Evolutionary conservation across 1,140 invertebrate genomes (phyloP).

Genomic region (Microplitis mediator): DNA sequence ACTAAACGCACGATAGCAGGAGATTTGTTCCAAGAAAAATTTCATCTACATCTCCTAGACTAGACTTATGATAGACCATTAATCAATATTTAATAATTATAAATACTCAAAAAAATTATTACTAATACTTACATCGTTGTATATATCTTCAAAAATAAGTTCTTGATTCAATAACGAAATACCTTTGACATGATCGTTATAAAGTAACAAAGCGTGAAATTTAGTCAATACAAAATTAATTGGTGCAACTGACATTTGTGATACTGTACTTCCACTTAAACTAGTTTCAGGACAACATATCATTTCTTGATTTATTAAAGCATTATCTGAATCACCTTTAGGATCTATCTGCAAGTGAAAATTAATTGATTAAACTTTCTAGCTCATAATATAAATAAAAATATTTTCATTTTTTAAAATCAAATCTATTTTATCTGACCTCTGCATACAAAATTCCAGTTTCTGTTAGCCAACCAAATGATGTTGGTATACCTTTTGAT

Average conservation of each 20-base stretch:
- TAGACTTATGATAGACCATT: too few relatives aligned
- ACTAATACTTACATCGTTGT: constrained; percentile 66
- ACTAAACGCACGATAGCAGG: too few relatives aligned
- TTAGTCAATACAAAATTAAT: constrained; percentile 85
- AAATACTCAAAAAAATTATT: not conserved
- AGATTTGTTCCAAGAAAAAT: too few relatives aligned
- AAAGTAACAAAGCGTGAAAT: constrained; percentile 88
- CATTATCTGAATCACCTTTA: constrained; percentile 64
- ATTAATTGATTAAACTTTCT: constrained; percentile 24
- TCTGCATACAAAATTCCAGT: constrained; percentile 74
- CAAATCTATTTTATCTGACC: constrained; percentile 63
- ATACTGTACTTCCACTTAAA: constrained; percentile 46
- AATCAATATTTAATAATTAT: too few relatives aligned
- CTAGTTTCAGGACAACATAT: constrained; percentile 66
- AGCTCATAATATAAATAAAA: constrained; percentile 3
- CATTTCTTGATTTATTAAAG: constrained; percentile 68
- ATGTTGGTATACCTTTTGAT: constrained; percentile 69
- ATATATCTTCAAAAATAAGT: constrained; percentile 85
- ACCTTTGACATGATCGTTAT: constrained; percentile 81
- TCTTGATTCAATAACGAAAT: constrained; percentile 87
- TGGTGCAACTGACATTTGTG: constrained; percentile 62
- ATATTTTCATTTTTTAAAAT: constrained; percentile 42
- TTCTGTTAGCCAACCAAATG: constrained; percentile 88
- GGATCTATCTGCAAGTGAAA: constrained; percentile 55
- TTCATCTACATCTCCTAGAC: too few relatives aligned